Base-by-base conservation (phyloP, 1,140 invertebrate genomes). In the Ephestia elutella region DNA sequence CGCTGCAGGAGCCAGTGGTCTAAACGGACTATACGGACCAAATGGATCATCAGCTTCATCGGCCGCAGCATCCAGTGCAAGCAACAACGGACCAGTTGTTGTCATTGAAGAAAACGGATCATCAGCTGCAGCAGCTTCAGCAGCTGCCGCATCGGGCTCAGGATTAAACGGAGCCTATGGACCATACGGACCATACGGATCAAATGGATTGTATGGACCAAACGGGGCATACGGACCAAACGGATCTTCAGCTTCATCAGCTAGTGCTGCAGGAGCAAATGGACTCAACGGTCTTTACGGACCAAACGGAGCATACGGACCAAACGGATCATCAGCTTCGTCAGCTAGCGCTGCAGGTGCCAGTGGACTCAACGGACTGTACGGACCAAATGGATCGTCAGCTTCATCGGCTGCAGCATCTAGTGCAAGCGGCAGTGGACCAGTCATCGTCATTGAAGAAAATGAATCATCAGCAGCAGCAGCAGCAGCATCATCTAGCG, bases 41-140 rank as follows among this genome's bases (percentile, higher is more conserved):
- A 59, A 28, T 9, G 49, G 59, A 63, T 51, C 58, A 21, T 56
- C 38, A 55, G 56, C 55, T 0, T 11, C 11, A 15, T 44, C 10
- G 3, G 59, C 54, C 48, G 57, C 62, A 9, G 51, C 59, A 25
- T 32, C n/a, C 15, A 56, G 54, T 13, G 21, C 20, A 18, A 49
- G 38, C n/a, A n/a, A n/a, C n/a, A n/a, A n/a, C 21, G 55, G 30
- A 20, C 59, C 50, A 32, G 55, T 49, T 15, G 35, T 11, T 10
- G 10, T 44, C 35, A 25, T 25, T 25, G 21, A 25, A 25, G 21
- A 25, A 7, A 25, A 25, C 7, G 25, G 53, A 1, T 30, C 53
- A 54, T 28, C 63, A 11, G 59, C 51, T 25, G 57, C 51, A 25
- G 21, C 21, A 35, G 63, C 66, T n/a, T 49, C 60, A 10, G 38